Evolutionary conservation across 2,888 invertebrate genomes (phyloP).

Genomic region (Pomacea canaliculata): DNA sequence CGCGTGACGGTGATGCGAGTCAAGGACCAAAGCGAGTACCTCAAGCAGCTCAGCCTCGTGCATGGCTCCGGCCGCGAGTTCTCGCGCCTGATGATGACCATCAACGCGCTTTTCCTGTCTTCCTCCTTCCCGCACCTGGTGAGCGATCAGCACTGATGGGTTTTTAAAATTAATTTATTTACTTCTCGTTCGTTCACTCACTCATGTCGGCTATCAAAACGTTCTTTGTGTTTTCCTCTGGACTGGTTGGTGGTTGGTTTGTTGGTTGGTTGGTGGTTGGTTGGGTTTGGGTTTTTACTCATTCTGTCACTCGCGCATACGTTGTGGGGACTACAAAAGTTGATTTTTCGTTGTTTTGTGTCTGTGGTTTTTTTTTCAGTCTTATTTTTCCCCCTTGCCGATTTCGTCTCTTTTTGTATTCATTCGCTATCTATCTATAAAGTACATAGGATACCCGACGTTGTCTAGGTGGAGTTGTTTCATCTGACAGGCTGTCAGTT

Average conservation of each 20-base stretch:
- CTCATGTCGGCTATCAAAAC: background rate
- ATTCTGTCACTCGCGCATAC: background rate
- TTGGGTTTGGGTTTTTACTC: background rate
- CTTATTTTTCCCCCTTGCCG: too few species aligned
- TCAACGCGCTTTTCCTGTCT: conserved; percentile 37
- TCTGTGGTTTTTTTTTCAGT: too few species aligned
- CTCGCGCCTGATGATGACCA: conserved; percentile 38
- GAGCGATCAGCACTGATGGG: background rate
- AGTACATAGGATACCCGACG: too few species aligned
- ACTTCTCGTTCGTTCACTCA: too few species aligned
- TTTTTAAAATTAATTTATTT: too few species aligned
- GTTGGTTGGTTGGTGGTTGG: background rate
- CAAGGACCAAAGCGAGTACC: conserved; percentile 22
- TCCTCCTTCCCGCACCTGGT: conserved; percentile 36
- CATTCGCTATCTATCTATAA: too few species aligned
- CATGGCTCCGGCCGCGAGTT: conserved; percentile 36
- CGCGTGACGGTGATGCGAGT: conserved; percentile 31
- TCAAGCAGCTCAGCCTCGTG: conserved; percentile 31
- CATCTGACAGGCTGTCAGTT: too few species aligned
- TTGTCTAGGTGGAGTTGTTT: too few species aligned
- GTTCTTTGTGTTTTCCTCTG: background rate
- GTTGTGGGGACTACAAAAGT: too few species aligned
- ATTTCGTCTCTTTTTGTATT: too few species aligned
- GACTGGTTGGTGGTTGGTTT: background rate
- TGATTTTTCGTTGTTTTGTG: too few species aligned